Evolutionary conservation across 92 coral and sea anemone genomes (phyloP).

Genomic region (Pocillopora meandrina): DNA sequence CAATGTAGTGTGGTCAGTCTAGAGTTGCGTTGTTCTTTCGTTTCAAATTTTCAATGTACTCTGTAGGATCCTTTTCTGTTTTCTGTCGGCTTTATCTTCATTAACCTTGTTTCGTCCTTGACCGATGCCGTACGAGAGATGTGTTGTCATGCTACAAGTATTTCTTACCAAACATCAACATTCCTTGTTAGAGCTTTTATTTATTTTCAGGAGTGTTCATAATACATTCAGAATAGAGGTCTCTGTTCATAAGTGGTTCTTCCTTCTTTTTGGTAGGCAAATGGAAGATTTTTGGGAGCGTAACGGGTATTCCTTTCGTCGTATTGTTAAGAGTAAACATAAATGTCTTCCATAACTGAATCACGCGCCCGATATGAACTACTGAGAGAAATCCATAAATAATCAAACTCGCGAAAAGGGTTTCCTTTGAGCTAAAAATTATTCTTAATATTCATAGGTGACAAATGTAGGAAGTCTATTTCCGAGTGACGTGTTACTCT

Average conservation of each 20-base stretch:
- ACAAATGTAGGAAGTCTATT: no score
- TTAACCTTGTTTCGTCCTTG: background rate
- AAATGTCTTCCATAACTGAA: background rate
- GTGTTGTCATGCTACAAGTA: slow-evolving; percentile 23
- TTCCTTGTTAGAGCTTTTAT: background rate
- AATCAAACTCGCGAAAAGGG: no score
- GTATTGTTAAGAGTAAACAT: background rate
- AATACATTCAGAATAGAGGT: background rate
- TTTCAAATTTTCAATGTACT: no score
- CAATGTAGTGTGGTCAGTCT: background rate
- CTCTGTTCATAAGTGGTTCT: background rate
- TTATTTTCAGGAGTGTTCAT: no score
- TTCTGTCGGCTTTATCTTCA: background rate
- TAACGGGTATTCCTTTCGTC: background rate
- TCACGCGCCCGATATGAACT: background rate
- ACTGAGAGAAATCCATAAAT: no score
- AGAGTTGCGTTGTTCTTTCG: no score
- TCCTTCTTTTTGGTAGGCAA: background rate
- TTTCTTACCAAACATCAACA: slow-evolving; percentile 15
- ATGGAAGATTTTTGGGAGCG: background rate
- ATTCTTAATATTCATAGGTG: no score
- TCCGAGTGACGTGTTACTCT: no score
- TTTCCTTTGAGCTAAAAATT: no score
- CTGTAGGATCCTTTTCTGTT: background rate
- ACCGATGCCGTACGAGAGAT: background rate